Percentiles rank a stretch among this genome's conserved stretches.
Evolutionary conservation across 2,888 invertebrate genomes (phyloP).

Genomic region (Agrotis clavis): DNA sequence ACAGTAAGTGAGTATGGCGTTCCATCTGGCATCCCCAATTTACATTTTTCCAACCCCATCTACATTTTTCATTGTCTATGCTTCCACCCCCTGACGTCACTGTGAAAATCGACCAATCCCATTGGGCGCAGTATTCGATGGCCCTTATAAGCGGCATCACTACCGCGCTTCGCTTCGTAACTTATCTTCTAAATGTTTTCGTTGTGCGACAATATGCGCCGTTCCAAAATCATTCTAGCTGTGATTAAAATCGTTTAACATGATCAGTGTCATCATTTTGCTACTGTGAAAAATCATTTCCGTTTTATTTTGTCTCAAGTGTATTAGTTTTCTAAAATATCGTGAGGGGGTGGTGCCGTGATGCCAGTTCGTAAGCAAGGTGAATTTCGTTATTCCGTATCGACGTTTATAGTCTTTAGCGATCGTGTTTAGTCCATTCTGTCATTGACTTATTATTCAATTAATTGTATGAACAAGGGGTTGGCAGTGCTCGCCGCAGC

Average conservation of each 20-base stretch:
- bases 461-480: constrained; percentile 70
- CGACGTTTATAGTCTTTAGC: constrained; percentile 56
- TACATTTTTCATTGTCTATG: constrained; percentile 86
- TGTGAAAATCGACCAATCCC: constrained; percentile 92
- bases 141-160: constrained; percentile 83
- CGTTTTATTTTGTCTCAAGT: constrained; percentile 81
- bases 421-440: constrained; percentile 53
- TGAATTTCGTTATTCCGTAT: constrained; percentile 81
- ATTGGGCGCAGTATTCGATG: constrained; percentile 88
- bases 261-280: constrained; percentile 75
- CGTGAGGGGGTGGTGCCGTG: constrained; percentile 90
- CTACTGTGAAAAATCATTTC: constrained; percentile 81
- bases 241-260: constrained; percentile 85
- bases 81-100: constrained; percentile 92
- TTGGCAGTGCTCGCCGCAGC: constrained; percentile 68
- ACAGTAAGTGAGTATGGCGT: background rate
- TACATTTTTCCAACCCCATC: constrained; percentile 77
- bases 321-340: constrained; percentile 84
- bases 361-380: constrained; percentile 95
- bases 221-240: constrained; percentile 79
- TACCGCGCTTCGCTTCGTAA: constrained; percentile 82
- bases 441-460: constrained; percentile 68
- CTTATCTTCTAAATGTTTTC: constrained; percentile 87
- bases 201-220: constrained; percentile 83
- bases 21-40: constrained; percentile 63